Percentiles rank a stretch among this genome's conserved stretches.
Conservation (phyloP, 2,888 invertebrate genomes). For the Zaprionus bogoriensis region DNA sequence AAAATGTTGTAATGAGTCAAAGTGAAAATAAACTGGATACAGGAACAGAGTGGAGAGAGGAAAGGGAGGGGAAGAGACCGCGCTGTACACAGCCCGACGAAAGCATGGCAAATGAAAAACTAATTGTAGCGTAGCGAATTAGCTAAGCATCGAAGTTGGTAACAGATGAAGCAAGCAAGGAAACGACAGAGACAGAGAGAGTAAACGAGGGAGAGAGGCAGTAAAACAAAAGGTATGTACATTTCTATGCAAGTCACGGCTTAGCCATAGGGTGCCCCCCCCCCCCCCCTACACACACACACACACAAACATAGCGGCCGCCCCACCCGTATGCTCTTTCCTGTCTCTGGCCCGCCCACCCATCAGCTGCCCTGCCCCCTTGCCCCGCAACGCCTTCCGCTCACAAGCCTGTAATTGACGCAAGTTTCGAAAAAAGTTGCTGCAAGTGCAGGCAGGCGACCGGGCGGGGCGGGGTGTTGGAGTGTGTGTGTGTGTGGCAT, state of each 20-base stretch:
- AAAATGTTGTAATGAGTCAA: constrained; percentile 44
- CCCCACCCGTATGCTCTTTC: not conserved
- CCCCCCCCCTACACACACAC: not conserved
- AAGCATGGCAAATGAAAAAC: constrained; percentile 71
- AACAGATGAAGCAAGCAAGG: constrained; percentile 16
- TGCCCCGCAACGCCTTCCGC: not conserved
- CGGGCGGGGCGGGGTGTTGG: not conserved
- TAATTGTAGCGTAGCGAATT: constrained; percentile 75
- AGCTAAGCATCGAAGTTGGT: constrained; percentile 57
- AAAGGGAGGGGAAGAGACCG: not conserved
- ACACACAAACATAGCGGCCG: too few relatives aligned
- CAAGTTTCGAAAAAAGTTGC: constrained; percentile 54
- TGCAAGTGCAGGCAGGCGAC: constrained; percentile 26
- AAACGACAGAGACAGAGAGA: not conserved
- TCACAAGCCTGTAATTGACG: constrained; percentile 65
- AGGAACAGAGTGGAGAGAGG: not conserved
- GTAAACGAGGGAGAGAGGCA: constrained; percentile 2
- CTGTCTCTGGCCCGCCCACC: constrained; percentile 3
- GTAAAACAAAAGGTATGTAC: constrained; percentile 14
- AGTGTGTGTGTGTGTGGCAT: constrained; percentile 62
- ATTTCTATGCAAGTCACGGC: constrained; percentile 74
- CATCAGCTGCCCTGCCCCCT: not conserved
- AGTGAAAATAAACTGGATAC: constrained; percentile 51
- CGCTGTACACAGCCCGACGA: constrained; percentile 11
- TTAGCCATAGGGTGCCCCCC: constrained; percentile 40